Percentiles rank a stretch among this genome's conserved stretches.
phyloP scores from a whole-genome alignment of 2,797 vertebrate genomes.

The Phrynocephalus vlangalii region DNA sequence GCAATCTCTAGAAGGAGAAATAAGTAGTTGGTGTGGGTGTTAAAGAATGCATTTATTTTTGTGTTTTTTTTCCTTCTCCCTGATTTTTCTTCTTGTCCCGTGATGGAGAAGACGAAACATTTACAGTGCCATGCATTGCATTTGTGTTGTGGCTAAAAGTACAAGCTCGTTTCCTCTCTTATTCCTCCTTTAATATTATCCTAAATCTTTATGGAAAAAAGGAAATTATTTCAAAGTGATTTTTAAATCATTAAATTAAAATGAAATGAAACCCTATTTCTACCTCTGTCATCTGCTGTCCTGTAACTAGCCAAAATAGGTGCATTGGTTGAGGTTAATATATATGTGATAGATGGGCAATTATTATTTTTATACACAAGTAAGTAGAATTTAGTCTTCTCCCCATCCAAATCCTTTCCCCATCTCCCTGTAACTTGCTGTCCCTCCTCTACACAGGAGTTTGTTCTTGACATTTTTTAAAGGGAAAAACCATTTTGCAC shows the following conservation, averaged over 20 bases:
- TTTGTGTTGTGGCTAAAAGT: not conserved
- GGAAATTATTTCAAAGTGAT: not conserved
- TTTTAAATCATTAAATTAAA: constrained; percentile 22
- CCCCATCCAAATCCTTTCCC: not conserved
- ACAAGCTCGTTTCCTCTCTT: not conserved
- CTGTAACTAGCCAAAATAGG: constrained; percentile 21
- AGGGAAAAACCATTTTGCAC: too few relatives aligned
- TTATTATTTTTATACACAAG: not conserved
- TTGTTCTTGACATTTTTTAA: too few relatives aligned
- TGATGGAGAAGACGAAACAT: not conserved
- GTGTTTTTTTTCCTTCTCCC: not conserved
- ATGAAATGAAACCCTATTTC: not conserved
- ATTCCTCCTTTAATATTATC: not conserved
- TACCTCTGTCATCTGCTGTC: not conserved
- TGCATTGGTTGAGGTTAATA: not conserved
- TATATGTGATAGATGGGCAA: not conserved
- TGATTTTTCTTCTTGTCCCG: not conserved
- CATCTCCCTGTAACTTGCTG: too few relatives aligned
- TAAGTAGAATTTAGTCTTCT: not conserved
- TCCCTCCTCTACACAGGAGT: too few relatives aligned
- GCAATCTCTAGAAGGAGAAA: constrained; percentile 37
- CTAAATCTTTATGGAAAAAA: constrained; percentile 31
- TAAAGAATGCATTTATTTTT: not conserved
- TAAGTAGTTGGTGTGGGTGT: not conserved
- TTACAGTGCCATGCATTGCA: not conserved